A percentile compares a stretch with the other conserved stretches of the same genome.
These are phyloP conservation scores for Rhea pennata DNA, from an alignment of 2,113 vertebrate species.

Conservation along the genomic window DNA sequence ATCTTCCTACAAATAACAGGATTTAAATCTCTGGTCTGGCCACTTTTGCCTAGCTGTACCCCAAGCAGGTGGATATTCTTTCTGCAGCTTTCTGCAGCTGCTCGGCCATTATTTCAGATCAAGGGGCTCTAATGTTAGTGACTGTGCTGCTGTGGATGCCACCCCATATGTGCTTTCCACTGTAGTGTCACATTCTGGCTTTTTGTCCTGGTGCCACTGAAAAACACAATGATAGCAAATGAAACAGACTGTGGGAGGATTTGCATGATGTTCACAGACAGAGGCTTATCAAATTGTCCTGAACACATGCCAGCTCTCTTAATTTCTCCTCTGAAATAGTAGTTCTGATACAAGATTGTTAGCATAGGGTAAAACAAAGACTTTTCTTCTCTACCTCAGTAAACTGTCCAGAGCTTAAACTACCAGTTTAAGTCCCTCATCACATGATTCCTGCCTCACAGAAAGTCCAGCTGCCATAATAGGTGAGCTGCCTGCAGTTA, in stretches of 20 bases:
- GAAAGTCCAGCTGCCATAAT: background rate
- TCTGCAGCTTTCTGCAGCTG: background rate
- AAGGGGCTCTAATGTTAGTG: background rate
- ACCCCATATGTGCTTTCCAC: background rate
- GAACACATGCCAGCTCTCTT: background rate
- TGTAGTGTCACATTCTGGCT: fast-evolving
- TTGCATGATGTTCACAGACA: background rate
- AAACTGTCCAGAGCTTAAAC: background rate
- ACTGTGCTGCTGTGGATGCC: background rate
- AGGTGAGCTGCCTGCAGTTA: background rate
- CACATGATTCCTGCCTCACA: background rate
- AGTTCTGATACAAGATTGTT: background rate
- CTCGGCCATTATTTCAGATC: background rate
- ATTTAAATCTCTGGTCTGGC: background rate
- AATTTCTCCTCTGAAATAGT: background rate
- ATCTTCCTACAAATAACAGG: background rate
- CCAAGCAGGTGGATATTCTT: background rate
- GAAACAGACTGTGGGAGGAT: background rate
- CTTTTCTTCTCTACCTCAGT: background rate
- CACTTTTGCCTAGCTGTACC: background rate
- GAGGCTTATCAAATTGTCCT: background rate
- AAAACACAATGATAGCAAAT: background rate
- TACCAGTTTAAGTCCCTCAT: background rate
- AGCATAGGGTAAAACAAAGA: background rate
- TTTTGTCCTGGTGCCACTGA: background rate